These are phyloP conservation scores for Lepidurus couesii DNA, from an alignment of 1,140 invertebrate species.

Conservation along the genomic window DNA sequence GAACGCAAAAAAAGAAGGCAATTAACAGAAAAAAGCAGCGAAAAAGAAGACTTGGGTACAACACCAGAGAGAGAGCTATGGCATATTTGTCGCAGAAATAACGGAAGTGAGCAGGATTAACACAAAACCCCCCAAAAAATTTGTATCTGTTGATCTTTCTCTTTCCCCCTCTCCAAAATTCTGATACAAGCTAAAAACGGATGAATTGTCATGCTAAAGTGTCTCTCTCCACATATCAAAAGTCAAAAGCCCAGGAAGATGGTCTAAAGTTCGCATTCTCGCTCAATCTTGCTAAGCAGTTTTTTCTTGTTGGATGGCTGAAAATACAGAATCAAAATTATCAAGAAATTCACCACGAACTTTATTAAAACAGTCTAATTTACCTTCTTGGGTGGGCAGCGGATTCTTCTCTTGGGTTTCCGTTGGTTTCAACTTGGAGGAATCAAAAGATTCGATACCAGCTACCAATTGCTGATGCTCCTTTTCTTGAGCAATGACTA, in stretches of 20 bases:
- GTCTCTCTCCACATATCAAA: neutral
- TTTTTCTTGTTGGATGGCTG: neutral
- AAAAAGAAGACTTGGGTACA: neutral
- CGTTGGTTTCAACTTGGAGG: conserved; percentile 75
- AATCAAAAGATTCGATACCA: conserved; percentile 82
- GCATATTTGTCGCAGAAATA: neutral
- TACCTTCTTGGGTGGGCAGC: conserved; percentile 75
- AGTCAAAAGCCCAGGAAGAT: neutral
- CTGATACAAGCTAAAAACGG: neutral
- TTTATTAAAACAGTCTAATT: conserved; percentile 21
- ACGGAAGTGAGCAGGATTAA: conserved; percentile 13
- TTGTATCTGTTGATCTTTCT: neutral
- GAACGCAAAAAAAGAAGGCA: neutral
- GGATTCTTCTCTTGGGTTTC: conserved; percentile 85
- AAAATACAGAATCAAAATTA: neutral
- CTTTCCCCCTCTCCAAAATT: neutral
- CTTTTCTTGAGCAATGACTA: conserved; percentile 57
- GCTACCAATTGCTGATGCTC: conserved; percentile 76
- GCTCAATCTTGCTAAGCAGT: neutral
- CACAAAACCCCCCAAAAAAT: neutral
- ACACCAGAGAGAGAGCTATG: neutral
- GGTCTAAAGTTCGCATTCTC: neutral
- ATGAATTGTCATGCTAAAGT: neutral
- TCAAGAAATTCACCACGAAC: neutral
- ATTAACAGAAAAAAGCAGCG: neutral